Conservation (phyloP, 2,113 vertebrate species). For the Dicentrarchus labrax region DNA sequence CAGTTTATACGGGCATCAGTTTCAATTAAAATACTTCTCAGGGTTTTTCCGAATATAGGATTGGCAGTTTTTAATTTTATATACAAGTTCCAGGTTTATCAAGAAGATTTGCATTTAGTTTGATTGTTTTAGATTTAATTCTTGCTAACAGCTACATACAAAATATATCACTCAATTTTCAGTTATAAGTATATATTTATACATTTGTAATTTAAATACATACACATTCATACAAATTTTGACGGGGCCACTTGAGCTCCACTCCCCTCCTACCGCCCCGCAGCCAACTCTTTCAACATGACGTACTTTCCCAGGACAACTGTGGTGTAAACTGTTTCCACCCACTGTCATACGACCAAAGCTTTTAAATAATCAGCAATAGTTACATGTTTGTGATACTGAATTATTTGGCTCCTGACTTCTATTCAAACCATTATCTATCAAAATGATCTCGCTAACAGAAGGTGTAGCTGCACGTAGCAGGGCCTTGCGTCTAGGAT, state of each 20-base stretch:
- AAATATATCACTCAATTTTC: slow-evolving; percentile 78
- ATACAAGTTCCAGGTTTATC: slow-evolving; percentile 66
- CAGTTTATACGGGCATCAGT: slow-evolving; percentile 11
- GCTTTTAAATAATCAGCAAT: slow-evolving; percentile 49
- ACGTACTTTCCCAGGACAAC: slow-evolving; percentile 8
- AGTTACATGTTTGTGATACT: slow-evolving; percentile 51
- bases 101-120: slow-evolving; percentile 43
- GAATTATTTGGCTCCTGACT: slow-evolving; percentile 48
- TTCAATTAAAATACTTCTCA: slow-evolving; percentile 47
- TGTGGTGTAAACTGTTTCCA: slow-evolving; percentile 41
- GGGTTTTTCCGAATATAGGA: slow-evolving; percentile 45
- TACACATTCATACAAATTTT: slow-evolving; percentile 57
- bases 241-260: slow-evolving; percentile 23
- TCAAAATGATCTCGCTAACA: slow-evolving; percentile 37
- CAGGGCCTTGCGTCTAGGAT: slow-evolving; percentile 3
- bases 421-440: slow-evolving; percentile 37
- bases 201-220: slow-evolving; percentile 71
- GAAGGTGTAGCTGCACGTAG: slow-evolving; percentile 21
- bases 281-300: slow-evolving; percentile 1
- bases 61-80: slow-evolving; percentile 65
- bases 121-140: slow-evolving; percentile 53
- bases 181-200: slow-evolving; percentile 71
- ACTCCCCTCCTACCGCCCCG: not conserved
- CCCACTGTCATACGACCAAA: slow-evolving; percentile 20
- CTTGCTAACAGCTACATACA: slow-evolving; percentile 73